Conservation (phyloP, 2,797 vertebrate genomes). For the Micrastur ruficollis region DNA sequence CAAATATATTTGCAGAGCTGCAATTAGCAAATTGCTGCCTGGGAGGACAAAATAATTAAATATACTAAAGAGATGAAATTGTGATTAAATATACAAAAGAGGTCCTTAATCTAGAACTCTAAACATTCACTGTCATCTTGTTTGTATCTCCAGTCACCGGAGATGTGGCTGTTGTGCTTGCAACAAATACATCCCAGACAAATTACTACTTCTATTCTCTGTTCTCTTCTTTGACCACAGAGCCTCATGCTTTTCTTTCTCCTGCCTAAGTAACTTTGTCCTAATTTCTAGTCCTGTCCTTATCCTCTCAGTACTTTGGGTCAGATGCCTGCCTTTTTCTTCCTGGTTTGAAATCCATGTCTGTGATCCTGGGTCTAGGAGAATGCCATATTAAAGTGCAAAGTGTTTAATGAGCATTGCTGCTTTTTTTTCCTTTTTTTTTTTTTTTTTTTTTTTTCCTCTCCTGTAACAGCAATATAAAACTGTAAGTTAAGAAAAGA, state of each 20-base stretch:
- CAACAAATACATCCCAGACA: neutral
- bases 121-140: neutral
- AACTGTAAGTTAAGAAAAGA: neutral
- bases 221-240: neutral
- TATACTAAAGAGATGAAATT: neutral
- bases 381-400: neutral
- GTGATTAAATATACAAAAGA: neutral
- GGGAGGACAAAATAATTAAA: neutral
- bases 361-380: neutral
- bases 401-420: neutral
- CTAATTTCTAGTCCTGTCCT: neutral
- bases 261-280: neutral
- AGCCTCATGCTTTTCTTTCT: neutral
- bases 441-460: neutral
- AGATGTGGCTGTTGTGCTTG: rapidly evolving
- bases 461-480: neutral
- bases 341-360: neutral
- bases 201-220: neutral
- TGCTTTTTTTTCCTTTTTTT: neutral
- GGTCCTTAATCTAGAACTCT: neutral
- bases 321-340: neutral
- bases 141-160: neutral
- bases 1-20: neutral
- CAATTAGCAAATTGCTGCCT: neutral
- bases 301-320: neutral